Base-by-base conservation (phyloP, 2,113 vertebrate species). In the Sphaerodactylus townsendi region DNA sequence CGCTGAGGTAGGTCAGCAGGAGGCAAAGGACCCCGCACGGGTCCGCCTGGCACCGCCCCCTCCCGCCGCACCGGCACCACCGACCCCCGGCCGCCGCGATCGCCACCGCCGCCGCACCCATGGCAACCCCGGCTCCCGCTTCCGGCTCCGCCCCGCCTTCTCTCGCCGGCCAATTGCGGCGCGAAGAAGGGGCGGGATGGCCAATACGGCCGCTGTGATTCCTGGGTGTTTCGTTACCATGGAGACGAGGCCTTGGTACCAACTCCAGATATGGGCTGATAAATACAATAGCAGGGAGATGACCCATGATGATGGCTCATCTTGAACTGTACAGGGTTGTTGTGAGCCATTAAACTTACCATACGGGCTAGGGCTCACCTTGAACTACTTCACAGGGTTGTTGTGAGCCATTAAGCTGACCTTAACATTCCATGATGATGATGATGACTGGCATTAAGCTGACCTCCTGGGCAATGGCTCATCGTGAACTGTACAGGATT, bases 1-100 rank as follows among this genome's bases (percentile, higher is more conserved):
- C 96, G 88, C 96, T 96, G 70, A 97, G 95, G 83, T 97, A 97
- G 19, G 96, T 97, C 56, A 97, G 88, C 85, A 97, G 85, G 7
- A 97, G 73, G 69, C 96, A 97, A 23, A 97, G 90, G 19, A 96
- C 90, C 10, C 96, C 96, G 87, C 96, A 96, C 35, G 93, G 95
- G 71, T 96, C 96, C 85, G 50, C 48, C 50, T 95, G 89, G 90
- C 95, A 97, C 1, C 86, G 78, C 19, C 72, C 72, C 65, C 11
- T 33, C 70, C 82, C 83, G n/a, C 65, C 66, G 48, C 82, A 69
- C 80, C 93, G 87, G 90, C 96, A 97, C 1, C 84, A 64, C 10
- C 71, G 44, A 2, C 37, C 35, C 8, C 13, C 77, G 35, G 64
- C 74, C 2, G 25, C 35, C 50, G 56, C 81, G 25, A 71, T 87